These are phyloP conservation scores for Labeo rohita DNA, from an alignment of 2,113 vertebrate genomes.

Conservation along the genomic window DNA sequence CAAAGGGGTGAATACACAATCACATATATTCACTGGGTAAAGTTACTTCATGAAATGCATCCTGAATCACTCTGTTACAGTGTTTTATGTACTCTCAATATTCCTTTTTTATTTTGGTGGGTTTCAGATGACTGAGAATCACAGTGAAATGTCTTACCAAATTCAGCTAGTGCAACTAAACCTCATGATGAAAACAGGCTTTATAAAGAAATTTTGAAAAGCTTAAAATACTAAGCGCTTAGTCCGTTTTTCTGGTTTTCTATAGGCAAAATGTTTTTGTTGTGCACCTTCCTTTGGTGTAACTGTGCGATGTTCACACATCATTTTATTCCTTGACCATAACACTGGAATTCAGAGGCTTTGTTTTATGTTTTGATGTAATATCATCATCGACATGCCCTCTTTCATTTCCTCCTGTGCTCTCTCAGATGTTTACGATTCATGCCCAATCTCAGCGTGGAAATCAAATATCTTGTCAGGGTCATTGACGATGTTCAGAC, in stretches of 20 bases:
- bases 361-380: slow-evolving; percentile 42
- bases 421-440: slow-evolving; percentile 45
- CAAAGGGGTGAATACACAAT: neutral
- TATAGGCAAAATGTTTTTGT: neutral
- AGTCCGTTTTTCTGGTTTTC: neutral
- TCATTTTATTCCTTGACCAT: neutral
- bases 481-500: slow-evolving; percentile 48
- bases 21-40: neutral
- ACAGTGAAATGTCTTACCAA: no score
- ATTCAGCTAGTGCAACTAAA: no score
- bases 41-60: neutral
- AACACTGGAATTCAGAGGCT: slow-evolving; percentile 3
- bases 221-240: neutral
- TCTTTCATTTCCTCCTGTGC: slow-evolving; percentile 12
- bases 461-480: slow-evolving; percentile 40
- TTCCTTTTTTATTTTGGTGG: no score
- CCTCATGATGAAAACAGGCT: neutral
- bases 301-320: neutral
- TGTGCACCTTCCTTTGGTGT: neutral
- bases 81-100: no score
- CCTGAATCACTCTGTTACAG: no score
- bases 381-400: slow-evolving; percentile 3
- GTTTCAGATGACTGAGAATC: no score
- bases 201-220: neutral
- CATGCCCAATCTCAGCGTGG: slow-evolving; percentile 30